phyloP scores from a whole-genome alignment of 2,797 vertebrate species.

The Gymnoscopelus braueri region DNA sequence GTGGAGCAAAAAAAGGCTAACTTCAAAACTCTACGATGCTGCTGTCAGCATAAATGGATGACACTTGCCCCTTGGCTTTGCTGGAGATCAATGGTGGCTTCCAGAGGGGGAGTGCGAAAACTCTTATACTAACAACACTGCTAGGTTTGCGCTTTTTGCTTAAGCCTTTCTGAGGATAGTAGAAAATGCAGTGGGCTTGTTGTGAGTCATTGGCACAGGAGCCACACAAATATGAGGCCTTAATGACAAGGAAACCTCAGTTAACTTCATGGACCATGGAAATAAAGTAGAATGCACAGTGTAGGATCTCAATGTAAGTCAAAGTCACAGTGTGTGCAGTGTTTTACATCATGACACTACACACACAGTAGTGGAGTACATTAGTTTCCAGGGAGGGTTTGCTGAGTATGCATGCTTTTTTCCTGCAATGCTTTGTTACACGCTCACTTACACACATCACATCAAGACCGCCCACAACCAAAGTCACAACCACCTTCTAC shows the following conservation, averaged over 20 bases:
- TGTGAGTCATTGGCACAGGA: neutral
- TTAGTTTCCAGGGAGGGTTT: constrained; percentile 7
- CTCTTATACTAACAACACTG: constrained; percentile 1
- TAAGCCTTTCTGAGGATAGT: constrained; percentile 27
- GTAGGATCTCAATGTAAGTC: constrained; percentile 22
- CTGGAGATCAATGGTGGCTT: constrained; percentile 38
- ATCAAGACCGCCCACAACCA: too few species aligned
- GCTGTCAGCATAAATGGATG: constrained; percentile 54
- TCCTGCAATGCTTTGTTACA: neutral
- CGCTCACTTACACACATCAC: neutral
- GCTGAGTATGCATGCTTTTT: neutral
- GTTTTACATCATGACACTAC: constrained; percentile 1
- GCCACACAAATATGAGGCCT: neutral
- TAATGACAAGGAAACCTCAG: neutral
- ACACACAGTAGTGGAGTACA: neutral
- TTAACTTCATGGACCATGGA: constrained; percentile 13
- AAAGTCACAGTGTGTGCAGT: constrained; percentile 15
- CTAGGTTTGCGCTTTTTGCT: constrained; percentile 3
- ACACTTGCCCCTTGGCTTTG: constrained; percentile 40
- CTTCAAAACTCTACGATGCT: constrained; percentile 40
- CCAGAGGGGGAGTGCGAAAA: constrained; percentile 18
- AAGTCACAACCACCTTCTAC: too few species aligned
- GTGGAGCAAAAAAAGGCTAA: constrained; percentile 22
- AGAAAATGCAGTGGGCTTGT: neutral
- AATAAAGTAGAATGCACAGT: constrained; percentile 21